A percentile compares a stretch with the other conserved stretches of the same genome.
Evolutionary conservation across 2,113 vertebrate species (phyloP).

Genomic region (Strigops habroptila): DNA sequence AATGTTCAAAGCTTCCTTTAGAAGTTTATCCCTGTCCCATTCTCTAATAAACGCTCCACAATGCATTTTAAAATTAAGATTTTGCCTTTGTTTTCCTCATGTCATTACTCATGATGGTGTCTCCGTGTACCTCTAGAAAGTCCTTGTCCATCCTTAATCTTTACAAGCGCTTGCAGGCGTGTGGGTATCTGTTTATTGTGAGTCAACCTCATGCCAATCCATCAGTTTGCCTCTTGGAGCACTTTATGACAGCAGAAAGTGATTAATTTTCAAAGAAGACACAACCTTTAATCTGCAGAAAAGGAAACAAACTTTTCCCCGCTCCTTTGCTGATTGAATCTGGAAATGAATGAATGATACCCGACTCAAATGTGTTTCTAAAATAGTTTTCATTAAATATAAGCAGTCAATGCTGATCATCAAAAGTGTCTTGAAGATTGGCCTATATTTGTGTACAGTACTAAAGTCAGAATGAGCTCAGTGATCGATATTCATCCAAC

Average conservation of each 20-base stretch:
- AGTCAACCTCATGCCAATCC: conserved; percentile 5
- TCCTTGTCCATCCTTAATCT: conserved; percentile 17
- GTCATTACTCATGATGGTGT: background rate
- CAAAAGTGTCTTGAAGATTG: conserved; percentile 7
- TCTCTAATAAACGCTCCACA: background rate
- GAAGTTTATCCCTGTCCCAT: background rate
- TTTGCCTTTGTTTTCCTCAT: conserved; percentile 11
- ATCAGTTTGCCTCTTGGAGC: conserved; percentile 38
- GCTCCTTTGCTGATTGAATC: conserved; percentile 51
- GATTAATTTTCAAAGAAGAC: conserved; percentile 55
- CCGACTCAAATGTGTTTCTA: conserved; percentile 3
- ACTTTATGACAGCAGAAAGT: conserved; percentile 48
- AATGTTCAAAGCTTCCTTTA: background rate
- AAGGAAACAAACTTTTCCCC: conserved; percentile 35
- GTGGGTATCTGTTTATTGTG: conserved; percentile 15
- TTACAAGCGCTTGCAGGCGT: background rate
- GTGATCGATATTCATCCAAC: conserved; percentile 32
- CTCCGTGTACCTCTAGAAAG: background rate
- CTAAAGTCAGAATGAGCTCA: conserved; percentile 14
- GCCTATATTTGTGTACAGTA: background rate
- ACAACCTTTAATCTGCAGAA: conserved; percentile 48
- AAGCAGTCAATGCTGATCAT: conserved; percentile 41
- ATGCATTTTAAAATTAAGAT: background rate
- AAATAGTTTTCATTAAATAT: conserved; percentile 52
- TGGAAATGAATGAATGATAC: conserved; percentile 43